Conservation (phyloP, 2,888 invertebrate genomes). For the Crepidodera aurea region DNA sequence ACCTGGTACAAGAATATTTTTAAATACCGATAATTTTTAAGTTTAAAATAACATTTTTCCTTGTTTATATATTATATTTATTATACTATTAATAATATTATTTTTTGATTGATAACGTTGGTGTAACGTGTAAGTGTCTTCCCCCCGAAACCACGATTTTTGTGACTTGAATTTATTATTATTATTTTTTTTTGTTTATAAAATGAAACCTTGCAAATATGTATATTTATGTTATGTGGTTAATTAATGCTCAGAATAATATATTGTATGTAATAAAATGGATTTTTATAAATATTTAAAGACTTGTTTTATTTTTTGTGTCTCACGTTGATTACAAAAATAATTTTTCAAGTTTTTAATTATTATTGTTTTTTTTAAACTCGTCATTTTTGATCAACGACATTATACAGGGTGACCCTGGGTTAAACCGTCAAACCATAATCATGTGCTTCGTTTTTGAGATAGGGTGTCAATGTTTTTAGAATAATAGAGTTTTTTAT, state of each 20-base stretch:
- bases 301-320: constrained; percentile 19
- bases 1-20: background rate
- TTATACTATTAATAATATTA: constrained; percentile 28
- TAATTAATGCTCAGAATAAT: constrained; percentile 41
- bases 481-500: no score
- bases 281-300: constrained; percentile 38
- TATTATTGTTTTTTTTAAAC: no score
- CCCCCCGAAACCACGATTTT: constrained; percentile 18
- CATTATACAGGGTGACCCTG: no score
- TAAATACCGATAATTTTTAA: constrained; percentile 1
- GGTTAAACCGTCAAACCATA: no score
- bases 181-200: constrained; percentile 22
- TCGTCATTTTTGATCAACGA: no score
- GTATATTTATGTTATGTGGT: constrained; percentile 35
- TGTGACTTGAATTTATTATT: constrained; percentile 18
- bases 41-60: constrained; percentile 6
- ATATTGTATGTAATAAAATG: constrained; percentile 39
- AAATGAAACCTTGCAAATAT: constrained; percentile 21
- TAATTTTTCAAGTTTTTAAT: no score
- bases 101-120: constrained; percentile 35
- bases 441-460: no score
- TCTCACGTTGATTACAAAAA: no score
- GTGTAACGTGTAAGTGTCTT: constrained; percentile 41
- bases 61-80: constrained; percentile 1
- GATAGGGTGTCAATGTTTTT: no score